Conservation (phyloP, 2,888 invertebrate species). For the Melangyna quadrimaculata region DNA sequence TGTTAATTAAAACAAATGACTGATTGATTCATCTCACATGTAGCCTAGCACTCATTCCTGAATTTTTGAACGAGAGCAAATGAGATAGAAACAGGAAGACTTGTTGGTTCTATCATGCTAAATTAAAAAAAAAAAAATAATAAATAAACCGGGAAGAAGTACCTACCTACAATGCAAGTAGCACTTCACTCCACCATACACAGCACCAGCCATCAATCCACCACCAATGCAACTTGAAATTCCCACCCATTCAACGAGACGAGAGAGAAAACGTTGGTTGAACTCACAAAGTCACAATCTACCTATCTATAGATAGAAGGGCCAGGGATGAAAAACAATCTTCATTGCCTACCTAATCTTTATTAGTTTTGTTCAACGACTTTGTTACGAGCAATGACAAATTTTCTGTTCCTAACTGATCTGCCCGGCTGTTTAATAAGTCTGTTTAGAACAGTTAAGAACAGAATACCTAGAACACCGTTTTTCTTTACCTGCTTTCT, state of each 20-base stretch:
- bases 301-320: too few relatives aligned
- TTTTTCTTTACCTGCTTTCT: too few relatives aligned
- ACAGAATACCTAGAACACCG: too few relatives aligned
- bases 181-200: neutral
- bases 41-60: neutral
- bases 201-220: neutral
- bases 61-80: constrained; percentile 20
- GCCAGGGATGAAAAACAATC: neutral
- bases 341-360: too few relatives aligned
- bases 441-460: too few relatives aligned
- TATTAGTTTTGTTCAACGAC: too few relatives aligned
- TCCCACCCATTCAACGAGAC: neutral
- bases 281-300: too few relatives aligned
- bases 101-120: constrained; percentile 59
- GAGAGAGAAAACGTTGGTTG: neutral
- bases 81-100: constrained; percentile 64
- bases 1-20: constrained; percentile 53
- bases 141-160: constrained; percentile 17
- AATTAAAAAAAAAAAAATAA: neutral
- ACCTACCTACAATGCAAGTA: neutral
- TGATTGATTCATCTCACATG: constrained; percentile 49
- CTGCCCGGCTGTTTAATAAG: too few relatives aligned
- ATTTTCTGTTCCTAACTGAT: too few relatives aligned
- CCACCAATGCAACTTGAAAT: neutral
- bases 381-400: too few relatives aligned